Conservation (phyloP, 2,113 vertebrate species). For the Neolamprologus modestus region DNA sequence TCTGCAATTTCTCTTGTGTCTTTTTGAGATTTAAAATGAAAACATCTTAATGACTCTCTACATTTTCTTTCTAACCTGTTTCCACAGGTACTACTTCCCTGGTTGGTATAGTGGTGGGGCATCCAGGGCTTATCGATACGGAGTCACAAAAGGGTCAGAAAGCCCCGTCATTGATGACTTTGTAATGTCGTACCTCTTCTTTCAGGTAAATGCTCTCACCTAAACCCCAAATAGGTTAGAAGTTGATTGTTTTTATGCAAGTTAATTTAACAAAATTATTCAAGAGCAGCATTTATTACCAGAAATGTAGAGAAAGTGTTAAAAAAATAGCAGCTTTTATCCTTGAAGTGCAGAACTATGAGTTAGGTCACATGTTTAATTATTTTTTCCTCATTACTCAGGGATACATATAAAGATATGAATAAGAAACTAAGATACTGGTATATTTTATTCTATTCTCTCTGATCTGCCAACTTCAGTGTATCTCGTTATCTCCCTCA, state of each 20-base stretch:
- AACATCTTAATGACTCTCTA: background rate
- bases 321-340: background rate
- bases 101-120: slow-evolving; percentile 86
- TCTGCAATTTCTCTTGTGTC: background rate
- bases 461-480: background rate
- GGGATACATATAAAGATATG: background rate
- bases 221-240: background rate
- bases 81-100: slow-evolving; percentile 88
- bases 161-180: slow-evolving; percentile 86
- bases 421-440: background rate
- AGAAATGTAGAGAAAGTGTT: background rate
- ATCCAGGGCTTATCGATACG: slow-evolving; percentile 84
- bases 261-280: background rate
- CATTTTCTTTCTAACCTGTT: background rate
- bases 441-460: background rate
- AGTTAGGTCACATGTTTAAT: background rate
- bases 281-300: background rate
- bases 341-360: background rate
- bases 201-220: slow-evolving; percentile 75
- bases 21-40: background rate
- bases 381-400: background rate
- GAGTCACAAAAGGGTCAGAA: slow-evolving; percentile 81
- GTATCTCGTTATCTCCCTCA: background rate
- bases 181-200: slow-evolving; percentile 91
- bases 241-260: background rate